phyloP scores from a whole-genome alignment of 2,888 invertebrate genomes.

The Ethmia dodecea region DNA sequence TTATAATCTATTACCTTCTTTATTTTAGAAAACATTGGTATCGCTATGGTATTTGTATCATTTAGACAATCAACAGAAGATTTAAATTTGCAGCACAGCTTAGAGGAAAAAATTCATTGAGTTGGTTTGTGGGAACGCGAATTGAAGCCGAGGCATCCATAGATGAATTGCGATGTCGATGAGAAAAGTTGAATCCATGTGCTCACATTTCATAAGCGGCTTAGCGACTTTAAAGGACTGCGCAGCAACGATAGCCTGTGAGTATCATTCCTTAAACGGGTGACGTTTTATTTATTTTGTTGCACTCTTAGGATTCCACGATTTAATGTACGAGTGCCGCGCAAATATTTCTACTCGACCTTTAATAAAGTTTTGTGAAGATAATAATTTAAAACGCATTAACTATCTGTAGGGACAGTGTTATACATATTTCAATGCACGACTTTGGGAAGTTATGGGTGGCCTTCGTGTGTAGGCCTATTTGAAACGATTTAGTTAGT shows the following conservation, averaged over 20 bases:
- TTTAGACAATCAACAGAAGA: too few relatives aligned
- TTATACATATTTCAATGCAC: too few relatives aligned
- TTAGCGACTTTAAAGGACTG: slow-evolving; percentile 62
- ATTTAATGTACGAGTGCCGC: too few relatives aligned
- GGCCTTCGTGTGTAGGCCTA: too few relatives aligned
- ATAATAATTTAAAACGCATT: too few relatives aligned
- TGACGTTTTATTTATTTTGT: slow-evolving; percentile 56
- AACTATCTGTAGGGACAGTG: too few relatives aligned
- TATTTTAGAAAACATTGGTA: too few relatives aligned
- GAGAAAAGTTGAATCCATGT: slow-evolving; percentile 48
- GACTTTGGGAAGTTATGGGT: too few relatives aligned
- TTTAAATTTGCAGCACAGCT: slow-evolving; percentile 10
- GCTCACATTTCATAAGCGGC: slow-evolving; percentile 59
- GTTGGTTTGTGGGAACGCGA: slow-evolving; percentile 26
- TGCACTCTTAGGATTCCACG: slow-evolving; percentile 36
- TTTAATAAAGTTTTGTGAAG: neutral
- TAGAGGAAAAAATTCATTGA: slow-evolving; percentile 20
- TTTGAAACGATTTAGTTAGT: too few relatives aligned
- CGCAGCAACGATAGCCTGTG: slow-evolving; percentile 46
- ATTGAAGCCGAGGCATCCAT: too few relatives aligned
- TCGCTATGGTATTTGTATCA: too few relatives aligned
- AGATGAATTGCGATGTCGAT: slow-evolving; percentile 30
- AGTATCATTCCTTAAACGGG: slow-evolving; percentile 49
- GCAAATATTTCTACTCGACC: slow-evolving; percentile 43
- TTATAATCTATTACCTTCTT: too few relatives aligned